A percentile compares a stretch with the other conserved stretches of the same genome.
Conservation (phyloP, 2,888 invertebrate genomes). For the Eupithecia vulgata region DNA sequence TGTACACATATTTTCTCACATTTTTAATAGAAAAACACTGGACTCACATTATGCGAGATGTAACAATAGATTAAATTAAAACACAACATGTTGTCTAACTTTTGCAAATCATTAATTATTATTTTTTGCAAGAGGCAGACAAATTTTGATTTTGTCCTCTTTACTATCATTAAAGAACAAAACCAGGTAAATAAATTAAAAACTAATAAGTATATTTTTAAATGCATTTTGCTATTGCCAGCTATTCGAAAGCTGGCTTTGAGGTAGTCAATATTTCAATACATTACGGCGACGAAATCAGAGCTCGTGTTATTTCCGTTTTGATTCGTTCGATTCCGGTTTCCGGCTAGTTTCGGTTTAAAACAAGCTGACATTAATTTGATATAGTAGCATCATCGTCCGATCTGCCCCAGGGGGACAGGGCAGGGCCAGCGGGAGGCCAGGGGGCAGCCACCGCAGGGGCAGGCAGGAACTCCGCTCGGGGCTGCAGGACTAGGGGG, state of each 20-base stretch:
- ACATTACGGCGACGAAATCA: neutral
- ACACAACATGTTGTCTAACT: constrained; percentile 24
- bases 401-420: constrained; percentile 77
- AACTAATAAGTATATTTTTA: neutral
- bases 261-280: constrained; percentile 4
- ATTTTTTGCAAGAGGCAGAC: constrained; percentile 32
- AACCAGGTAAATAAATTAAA: constrained; percentile 24
- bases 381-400: constrained; percentile 74
- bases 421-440: constrained; percentile 72
- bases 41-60: neutral
- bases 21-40: neutral
- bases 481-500: constrained; percentile 76
- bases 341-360: neutral
- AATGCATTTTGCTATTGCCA: constrained; percentile 18
- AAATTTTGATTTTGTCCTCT: constrained; percentile 30
- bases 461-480: constrained; percentile 71
- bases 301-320: neutral
- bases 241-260: neutral
- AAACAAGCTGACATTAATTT: constrained; percentile 53
- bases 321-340: neutral
- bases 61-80: neutral
- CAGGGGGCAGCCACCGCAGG: constrained; percentile 71
- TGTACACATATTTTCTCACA: neutral
- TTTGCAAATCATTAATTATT: constrained; percentile 14
- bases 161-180: constrained; percentile 17